Conservation (phyloP, 2,888 invertebrate species). For the Ptychoptera albimana region DNA sequence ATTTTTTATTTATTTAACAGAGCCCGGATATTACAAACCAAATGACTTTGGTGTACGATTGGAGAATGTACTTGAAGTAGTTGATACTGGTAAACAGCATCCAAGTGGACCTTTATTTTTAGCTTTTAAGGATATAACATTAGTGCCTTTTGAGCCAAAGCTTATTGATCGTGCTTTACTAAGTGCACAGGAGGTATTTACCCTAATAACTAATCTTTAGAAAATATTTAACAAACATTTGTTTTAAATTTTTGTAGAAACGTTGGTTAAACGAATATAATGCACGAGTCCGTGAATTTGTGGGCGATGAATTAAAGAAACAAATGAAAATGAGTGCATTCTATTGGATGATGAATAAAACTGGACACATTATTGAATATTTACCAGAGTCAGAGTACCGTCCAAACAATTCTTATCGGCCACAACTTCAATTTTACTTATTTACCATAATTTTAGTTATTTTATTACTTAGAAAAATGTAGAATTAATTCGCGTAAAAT, state of each 20-base stretch:
- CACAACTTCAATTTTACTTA: not conserved
- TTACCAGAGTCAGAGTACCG: slow-evolving; percentile 26
- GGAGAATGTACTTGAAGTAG: slow-evolving; percentile 68
- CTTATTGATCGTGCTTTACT: slow-evolving; percentile 62
- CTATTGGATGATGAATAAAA: slow-evolving; percentile 75
- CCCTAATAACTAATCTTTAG: not conserved
- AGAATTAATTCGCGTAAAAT: not conserved
- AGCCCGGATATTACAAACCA: slow-evolving; percentile 79
- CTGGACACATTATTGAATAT: slow-evolving; percentile 46
- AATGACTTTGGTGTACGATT: slow-evolving; percentile 74
- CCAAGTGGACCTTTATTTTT: slow-evolving; percentile 39
- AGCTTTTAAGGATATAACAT: slow-evolving; percentile 64
- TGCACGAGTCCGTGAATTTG: slow-evolving; percentile 47
- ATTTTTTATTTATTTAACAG: slow-evolving; percentile 30
- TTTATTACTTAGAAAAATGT: not conserved
- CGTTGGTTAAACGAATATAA: slow-evolving; percentile 70
- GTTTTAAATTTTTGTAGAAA: slow-evolving; percentile 35
- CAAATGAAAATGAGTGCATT: slow-evolving; percentile 54
- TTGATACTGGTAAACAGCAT: slow-evolving; percentile 32
- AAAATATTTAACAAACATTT: slow-evolving; percentile 2
- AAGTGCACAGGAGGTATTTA: slow-evolving; percentile 57
- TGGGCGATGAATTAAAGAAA: slow-evolving; percentile 57
- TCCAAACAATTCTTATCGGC: not conserved
- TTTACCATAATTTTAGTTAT: not conserved
- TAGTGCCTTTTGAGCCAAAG: slow-evolving; percentile 78